Conservation (phyloP, 2,797 vertebrate species). For the Sebastes taczanowskii region DNA sequence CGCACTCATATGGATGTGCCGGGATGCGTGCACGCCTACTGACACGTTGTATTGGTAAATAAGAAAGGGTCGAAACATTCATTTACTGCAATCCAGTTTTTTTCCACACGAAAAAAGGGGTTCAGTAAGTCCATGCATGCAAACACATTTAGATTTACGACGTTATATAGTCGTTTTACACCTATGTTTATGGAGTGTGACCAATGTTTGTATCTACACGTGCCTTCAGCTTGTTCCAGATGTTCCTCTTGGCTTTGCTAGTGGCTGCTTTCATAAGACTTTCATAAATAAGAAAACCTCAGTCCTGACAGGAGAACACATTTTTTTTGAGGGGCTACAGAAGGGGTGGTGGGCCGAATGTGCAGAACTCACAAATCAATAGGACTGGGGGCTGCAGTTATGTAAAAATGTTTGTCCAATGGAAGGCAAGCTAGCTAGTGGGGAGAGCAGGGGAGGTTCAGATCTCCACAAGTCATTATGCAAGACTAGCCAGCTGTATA, state of each 20-base stretch:
- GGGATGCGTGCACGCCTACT: background rate
- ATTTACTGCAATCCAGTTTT: background rate
- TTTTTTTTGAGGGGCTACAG: background rate
- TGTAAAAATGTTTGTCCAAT: constrained; percentile 79
- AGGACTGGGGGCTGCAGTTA: constrained; percentile 56
- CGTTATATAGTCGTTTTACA: background rate
- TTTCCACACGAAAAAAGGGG: background rate
- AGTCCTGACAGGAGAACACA: constrained; percentile 35
- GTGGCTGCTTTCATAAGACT: constrained; percentile 31
- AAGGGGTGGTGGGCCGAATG: constrained; percentile 26
- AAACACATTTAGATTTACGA: constrained; percentile 10
- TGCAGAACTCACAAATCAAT: constrained; percentile 61
- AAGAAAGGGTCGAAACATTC: background rate
- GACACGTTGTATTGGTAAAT: background rate
- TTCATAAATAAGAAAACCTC: background rate
- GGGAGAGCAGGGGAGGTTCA: constrained; percentile 45
- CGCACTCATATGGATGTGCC: constrained; percentile 11
- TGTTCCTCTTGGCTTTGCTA: constrained; percentile 21
- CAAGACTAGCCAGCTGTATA: constrained; percentile 71
- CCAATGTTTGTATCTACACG: background rate
- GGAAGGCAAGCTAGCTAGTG: constrained; percentile 35
- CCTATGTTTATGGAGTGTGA: background rate
- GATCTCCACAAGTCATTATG: constrained; percentile 61
- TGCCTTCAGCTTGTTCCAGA: constrained; percentile 39
- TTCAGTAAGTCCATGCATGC: background rate